Evolutionary conservation across 2,888 invertebrate species (phyloP), one percentile per base, ranked within the genome.

Genomic region (Drosophila paranaensis): DNA sequence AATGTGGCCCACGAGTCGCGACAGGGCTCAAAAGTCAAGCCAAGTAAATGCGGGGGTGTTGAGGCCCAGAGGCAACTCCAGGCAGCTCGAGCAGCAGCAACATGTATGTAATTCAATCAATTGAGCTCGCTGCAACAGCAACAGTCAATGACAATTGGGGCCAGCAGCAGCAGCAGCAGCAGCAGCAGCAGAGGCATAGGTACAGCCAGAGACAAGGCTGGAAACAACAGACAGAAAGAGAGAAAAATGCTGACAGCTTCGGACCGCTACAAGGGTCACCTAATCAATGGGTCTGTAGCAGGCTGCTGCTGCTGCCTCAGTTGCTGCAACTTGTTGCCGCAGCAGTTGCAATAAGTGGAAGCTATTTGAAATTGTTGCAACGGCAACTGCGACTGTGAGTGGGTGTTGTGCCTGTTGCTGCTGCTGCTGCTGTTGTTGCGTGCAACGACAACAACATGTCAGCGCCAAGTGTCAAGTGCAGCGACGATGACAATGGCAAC

Each of bases 101-200:
- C 77, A 78, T 78, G 80, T 87, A 84, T 87, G 88, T 84, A 87
- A 84, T 87, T 84, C 83, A 84, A 84, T 84, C 83, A 84, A 84
- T 87, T 87, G 85, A 75, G 61, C 67, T 70, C 64, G 45, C 69
- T 67, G 54, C 69, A 70, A 64, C 72, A 62, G 40, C 74, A 75
- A 57, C 77, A 82, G 72, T 79, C 86, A 88, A 76, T 83, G 86
- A 73, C 81, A 85, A 86, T 81, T 88, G 85, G 74, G 77, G 72
- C 67, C 77, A 30, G 48, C 20, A 20, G 20, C 20, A 20, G 20
- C 20, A 77, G 8, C n/a, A n/a, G 30, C 60, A 61, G 58, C 43
- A 43, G 54, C 62, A 74, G 11, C 73, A 5, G 11, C 63, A 61
- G 60, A 46, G 57, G 54, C 65, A 77, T 58, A 57, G 57, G 66